Conservation (phyloP, 2,888 invertebrate species). For the Sesia bembeciformis region DNA sequence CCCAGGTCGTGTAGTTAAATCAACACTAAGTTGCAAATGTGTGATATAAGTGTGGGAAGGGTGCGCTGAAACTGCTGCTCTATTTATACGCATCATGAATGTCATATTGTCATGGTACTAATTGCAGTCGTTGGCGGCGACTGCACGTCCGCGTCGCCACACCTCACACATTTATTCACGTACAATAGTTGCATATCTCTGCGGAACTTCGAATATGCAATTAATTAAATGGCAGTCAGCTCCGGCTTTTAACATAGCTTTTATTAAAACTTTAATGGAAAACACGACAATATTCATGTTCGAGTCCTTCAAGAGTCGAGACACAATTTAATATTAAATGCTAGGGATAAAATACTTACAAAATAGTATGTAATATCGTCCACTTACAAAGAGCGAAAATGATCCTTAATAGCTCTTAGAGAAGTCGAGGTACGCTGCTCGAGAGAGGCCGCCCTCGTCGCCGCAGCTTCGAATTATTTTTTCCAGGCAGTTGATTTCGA, state of each 20-base stretch:
- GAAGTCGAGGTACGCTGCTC: neutral
- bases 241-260: slow-evolving; percentile 9
- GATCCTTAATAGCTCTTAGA: slow-evolving; percentile 27
- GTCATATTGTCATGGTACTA: slow-evolving; percentile 62
- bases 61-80: slow-evolving; percentile 18
- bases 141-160: slow-evolving; percentile 3
- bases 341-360: neutral
- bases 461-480: slow-evolving; percentile 63
- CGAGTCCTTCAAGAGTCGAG: neutral
- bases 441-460: slow-evolving; percentile 28
- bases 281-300: neutral
- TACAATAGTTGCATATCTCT: neutral
- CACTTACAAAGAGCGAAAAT: slow-evolving; percentile 32
- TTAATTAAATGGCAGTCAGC: slow-evolving; percentile 11
- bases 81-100: slow-evolving; percentile 68
- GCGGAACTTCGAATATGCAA: slow-evolving; percentile 19
- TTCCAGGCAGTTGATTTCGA: slow-evolving; percentile 70
- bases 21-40: slow-evolving; percentile 7
- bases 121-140: slow-evolving; percentile 28
- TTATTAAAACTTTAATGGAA: slow-evolving; percentile 24
- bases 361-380: slow-evolving; percentile 1
- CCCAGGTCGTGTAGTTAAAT: no score
- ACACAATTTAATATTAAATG: neutral
- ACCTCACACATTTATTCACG: neutral
- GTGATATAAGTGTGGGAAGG: neutral